phyloP scores from a whole-genome alignment of 2,888 invertebrate species.

The Neoitamus cyanurus region DNA sequence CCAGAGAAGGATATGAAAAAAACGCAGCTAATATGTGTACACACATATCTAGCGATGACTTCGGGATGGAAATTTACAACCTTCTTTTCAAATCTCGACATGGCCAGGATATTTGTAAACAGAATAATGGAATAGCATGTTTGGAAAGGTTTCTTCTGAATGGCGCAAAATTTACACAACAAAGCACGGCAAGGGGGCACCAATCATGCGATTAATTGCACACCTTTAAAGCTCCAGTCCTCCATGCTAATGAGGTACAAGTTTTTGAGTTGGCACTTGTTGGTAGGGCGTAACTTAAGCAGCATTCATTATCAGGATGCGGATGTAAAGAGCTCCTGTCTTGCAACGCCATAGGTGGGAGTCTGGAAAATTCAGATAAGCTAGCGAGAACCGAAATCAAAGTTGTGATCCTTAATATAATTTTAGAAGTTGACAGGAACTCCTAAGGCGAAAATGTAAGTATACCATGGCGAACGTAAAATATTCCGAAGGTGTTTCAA shows the following conservation, averaged over 20 bases:
- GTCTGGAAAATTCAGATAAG: background rate
- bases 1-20: no score
- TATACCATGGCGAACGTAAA: no score
- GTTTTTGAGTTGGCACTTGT: background rate
- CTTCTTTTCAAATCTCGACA: background rate
- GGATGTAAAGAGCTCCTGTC: background rate
- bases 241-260: background rate
- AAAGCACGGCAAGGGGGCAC: background rate
- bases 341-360: background rate
- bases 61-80: background rate
- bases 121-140: background rate
- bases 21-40: no score
- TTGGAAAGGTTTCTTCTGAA: background rate
- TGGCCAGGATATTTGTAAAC: background rate
- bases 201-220: background rate
- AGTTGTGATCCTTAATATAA: background rate
- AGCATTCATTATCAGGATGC: background rate
- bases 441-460: no score
- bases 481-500: no score
- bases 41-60: background rate
- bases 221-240: background rate
- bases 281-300: background rate
- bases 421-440: background rate
- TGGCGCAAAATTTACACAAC: background rate
- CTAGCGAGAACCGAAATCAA: background rate